Conservation (phyloP, 2,888 invertebrate species). For the Caenorhabditis sp. region DNA sequence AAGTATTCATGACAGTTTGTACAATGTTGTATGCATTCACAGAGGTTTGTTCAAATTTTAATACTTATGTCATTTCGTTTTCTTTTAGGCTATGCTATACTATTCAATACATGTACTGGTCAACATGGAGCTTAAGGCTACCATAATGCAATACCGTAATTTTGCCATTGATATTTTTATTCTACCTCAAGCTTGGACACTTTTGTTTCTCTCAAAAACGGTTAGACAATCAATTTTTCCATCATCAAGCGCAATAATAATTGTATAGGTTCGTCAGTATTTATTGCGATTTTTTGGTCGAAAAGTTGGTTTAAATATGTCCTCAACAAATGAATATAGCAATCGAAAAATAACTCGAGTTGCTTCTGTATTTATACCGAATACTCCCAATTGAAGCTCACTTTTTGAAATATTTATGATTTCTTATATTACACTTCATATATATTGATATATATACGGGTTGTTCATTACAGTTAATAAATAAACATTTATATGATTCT, state of each 20-base stretch:
- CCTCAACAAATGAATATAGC: constrained; percentile 10
- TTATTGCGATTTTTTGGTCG: constrained; percentile 18
- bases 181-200: constrained; percentile 43
- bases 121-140: constrained; percentile 33
- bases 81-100: constrained; percentile 25
- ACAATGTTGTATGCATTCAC: constrained; percentile 42
- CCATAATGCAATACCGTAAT: constrained; percentile 31
- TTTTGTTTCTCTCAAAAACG: constrained; percentile 32
- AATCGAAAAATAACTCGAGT: constrained; percentile 18
- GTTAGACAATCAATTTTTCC: constrained; percentile 8
- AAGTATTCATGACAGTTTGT: constrained; percentile 37
- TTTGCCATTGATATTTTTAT: constrained; percentile 43
- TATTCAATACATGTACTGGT: constrained; percentile 31
- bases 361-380: constrained; percentile 1
- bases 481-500: background rate
- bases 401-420: too few species aligned
- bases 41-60: constrained; percentile 14
- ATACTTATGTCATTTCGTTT: background rate
- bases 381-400: too few species aligned
- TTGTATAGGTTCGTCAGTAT: constrained; percentile 27
- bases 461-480: background rate
- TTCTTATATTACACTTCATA: background rate
- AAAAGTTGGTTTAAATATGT: constrained; percentile 22
- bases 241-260: background rate
- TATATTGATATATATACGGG: background rate